These are phyloP conservation scores for Sipha flava DNA, from an alignment of 1,140 invertebrate species.

Conservation along the genomic window DNA sequence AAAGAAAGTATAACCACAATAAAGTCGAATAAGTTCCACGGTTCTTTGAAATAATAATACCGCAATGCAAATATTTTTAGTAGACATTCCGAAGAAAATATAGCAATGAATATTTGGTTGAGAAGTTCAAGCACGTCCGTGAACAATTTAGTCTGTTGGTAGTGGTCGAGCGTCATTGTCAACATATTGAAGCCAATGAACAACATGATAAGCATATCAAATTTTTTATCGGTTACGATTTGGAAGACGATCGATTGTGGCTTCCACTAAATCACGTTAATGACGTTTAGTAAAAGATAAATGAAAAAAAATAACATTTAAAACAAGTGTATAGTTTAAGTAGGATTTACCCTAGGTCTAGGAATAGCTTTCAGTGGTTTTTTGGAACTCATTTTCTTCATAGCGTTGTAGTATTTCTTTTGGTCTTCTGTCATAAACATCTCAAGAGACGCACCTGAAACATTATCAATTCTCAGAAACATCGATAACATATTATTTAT, in stretches of 20 bases:
- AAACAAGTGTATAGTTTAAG: not conserved
- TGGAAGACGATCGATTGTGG: conserved; percentile 94
- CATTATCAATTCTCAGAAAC: conserved; percentile 35
- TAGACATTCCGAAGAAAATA: conserved; percentile 95
- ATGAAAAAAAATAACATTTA: not conserved
- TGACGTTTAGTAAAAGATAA: not conserved
- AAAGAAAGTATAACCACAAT: conserved; percentile 97
- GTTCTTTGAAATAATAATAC: conserved; percentile 97
- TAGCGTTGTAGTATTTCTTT: conserved; percentile 99
- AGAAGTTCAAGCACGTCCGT: conserved; percentile 77
- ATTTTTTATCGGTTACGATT: conserved; percentile 95
- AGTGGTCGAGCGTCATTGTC: conserved; percentile 96
- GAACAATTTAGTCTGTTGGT: conserved; percentile 75
- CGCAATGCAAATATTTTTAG: conserved; percentile 94
- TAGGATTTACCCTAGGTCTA: conserved; percentile 72
- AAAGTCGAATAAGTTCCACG: conserved; percentile 99
- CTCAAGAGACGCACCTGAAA: conserved; percentile 90
- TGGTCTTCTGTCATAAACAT: conserved; percentile 99
- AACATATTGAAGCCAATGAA: conserved; percentile 98
- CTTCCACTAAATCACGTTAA: conserved; percentile 65
- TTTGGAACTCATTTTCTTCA: conserved; percentile 99
- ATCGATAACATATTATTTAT: too few relatives aligned
- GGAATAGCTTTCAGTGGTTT: conserved; percentile 97
- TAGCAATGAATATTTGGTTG: conserved; percentile 95
- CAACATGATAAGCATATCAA: conserved; percentile 99